A percentile compares a stretch with the other conserved stretches of the same genome.
These are phyloP conservation scores for Nomada goodeniana DNA, from an alignment of 2,888 invertebrate species.

Conservation along the genomic window DNA sequence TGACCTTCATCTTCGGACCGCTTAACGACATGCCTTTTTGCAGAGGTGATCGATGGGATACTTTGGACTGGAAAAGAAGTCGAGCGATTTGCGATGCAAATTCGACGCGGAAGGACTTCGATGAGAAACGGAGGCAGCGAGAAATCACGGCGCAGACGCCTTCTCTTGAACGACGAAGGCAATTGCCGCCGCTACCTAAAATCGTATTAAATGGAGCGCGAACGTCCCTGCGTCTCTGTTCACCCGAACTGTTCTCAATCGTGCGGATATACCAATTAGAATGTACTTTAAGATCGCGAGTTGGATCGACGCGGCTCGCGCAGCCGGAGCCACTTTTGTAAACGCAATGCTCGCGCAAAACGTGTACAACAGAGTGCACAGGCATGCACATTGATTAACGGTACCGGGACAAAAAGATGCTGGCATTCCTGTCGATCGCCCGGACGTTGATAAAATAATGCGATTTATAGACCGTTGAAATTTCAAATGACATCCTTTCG, in stretches of 20 bases:
- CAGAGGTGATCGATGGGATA: neutral
- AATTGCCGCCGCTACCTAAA: conserved; percentile 64
- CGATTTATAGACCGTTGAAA: conserved; percentile 25
- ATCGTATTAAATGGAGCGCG: conserved; percentile 67
- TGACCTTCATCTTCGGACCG: neutral
- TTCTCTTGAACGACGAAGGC: conserved; percentile 65
- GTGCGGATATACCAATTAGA: too few species aligned
- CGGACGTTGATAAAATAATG: conserved; percentile 3
- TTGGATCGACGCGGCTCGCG: neutral
- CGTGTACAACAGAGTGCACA: neutral
- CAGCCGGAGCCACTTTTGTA: neutral
- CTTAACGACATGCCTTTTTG: neutral
- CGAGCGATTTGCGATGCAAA: conserved; percentile 39
- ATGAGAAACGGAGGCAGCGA: conserved; percentile 20
- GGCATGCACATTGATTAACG: conserved; percentile 39
- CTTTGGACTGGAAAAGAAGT: neutral
- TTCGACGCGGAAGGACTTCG: neutral
- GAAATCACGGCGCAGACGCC: conserved; percentile 11
- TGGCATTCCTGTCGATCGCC: neutral
- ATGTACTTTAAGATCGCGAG: too few species aligned
- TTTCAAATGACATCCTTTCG: conserved; percentile 4
- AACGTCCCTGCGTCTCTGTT: conserved; percentile 36
- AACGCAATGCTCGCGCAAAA: neutral
- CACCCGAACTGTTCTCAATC: neutral
- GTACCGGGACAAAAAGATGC: conserved; percentile 14